These are phyloP conservation scores for Lepus americanus DNA, from an alignment of 2,113 vertebrate genomes.

Conservation along the genomic window DNA sequence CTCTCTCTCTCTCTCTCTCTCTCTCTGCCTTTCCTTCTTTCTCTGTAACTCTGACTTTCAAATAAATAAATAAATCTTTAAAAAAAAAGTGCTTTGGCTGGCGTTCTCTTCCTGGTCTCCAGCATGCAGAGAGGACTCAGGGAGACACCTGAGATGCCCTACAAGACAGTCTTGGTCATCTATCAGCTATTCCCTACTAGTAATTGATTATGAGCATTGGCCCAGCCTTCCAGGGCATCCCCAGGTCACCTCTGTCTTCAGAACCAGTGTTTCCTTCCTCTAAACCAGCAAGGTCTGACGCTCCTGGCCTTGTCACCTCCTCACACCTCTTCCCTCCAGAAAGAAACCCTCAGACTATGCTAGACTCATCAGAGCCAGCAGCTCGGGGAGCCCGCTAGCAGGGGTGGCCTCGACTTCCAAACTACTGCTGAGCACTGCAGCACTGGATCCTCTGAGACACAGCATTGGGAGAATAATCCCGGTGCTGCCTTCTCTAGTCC, in stretches of 20 bases:
- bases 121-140: background rate
- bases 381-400: background rate
- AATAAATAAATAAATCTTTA: no score
- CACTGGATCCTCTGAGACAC: background rate
- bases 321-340: no score
- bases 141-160: background rate
- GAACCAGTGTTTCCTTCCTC: background rate
- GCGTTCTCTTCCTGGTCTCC: no score
- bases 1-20: no score
- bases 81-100: no score
- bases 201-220: background rate
- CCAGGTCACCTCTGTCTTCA: background rate
- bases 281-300: background rate
- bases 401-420: background rate
- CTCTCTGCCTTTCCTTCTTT: no score
- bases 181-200: no score
- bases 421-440: background rate
- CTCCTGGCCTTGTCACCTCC: background rate
- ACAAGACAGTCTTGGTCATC: accelerated
- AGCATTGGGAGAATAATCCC: background rate
- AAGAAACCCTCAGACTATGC: background rate
- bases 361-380: background rate
- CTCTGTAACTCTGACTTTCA: no score
- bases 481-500: background rate
- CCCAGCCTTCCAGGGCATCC: background rate